Conservation (phyloP, 2,113 vertebrate species). For the Columba livia region DNA sequence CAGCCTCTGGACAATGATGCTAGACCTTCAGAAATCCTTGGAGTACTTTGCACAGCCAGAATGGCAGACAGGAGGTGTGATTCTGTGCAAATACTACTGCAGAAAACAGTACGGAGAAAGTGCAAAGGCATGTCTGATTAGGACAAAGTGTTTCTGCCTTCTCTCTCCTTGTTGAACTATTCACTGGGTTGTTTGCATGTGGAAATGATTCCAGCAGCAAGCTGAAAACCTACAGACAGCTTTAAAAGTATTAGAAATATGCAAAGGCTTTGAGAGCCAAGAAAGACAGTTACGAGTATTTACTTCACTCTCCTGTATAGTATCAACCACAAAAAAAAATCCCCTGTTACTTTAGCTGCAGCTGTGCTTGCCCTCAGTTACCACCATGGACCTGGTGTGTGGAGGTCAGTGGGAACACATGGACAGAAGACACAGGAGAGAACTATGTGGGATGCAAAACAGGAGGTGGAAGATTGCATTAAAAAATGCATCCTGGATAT, state of each 20-base stretch:
- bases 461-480: background rate
- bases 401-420: background rate
- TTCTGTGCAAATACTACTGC: background rate
- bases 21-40: background rate
- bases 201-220: slow-evolving; percentile 47
- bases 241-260: slow-evolving; percentile 37
- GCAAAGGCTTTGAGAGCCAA: slow-evolving; percentile 15
- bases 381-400: accelerated
- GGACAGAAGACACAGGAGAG: background rate
- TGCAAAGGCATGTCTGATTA: background rate
- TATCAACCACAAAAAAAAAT: background rate
- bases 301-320: background rate
- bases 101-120: background rate
- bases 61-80: background rate
- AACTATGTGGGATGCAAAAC: background rate
- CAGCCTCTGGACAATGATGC: background rate
- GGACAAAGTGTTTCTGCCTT: background rate
- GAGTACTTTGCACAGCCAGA: background rate
- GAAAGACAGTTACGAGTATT: background rate
- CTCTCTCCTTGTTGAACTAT: background rate
- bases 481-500: background rate
- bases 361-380: background rate
- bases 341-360: background rate
- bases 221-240: slow-evolving; percentile 16
- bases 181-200: background rate